Base-by-base conservation (phyloP, 1,140 invertebrate species). In the Diuraphis noxia region DNA sequence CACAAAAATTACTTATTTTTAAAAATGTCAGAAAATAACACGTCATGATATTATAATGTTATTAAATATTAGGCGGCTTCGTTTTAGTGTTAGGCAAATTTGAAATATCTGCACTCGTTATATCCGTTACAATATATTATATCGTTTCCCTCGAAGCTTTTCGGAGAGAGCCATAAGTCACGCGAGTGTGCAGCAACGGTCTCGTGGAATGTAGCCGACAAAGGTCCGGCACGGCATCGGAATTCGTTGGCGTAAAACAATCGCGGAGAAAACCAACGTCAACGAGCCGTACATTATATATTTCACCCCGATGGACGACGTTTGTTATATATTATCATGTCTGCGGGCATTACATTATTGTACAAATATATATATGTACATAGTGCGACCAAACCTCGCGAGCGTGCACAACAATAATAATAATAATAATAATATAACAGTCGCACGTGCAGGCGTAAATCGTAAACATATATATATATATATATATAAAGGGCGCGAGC, bases 171-270 rank as follows among this genome's bases (percentile, higher is more conserved):
- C 21, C 81, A 38, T 82, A 82, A 40, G 81, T 82, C 81, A 82
- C 81, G 25, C 81, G 9, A 25, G 38, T 63, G 30, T n/a, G 56
- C 56, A 63, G 17, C 52, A 25, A 56, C 56, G 56, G 30, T n/a
- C 56, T n/a, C 56, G 30, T 23, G 81, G 81, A 82, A 82, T 82
- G 81, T 23, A 30, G 81, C 23, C 2, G 38, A 2, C 23, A 41
- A 82, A 82, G 81, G 81, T 82, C 81, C 81, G 81, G 81, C 25
- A 19, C 19, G 25, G 40, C 25, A 82, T 82, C 81, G 81, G 81
- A 82, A 82, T 82, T 82, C 40, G 81, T 38, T n/a, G 34, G 81
- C 36, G 81, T 41, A 30, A 82, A 82, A 82, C 81, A 82, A 82
- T 82, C 40, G 81, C 34, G 9, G 81, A 30, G 10, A 38, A 82